Conservation (phyloP, 2,888 invertebrate species). For the Heliconius sara region DNA sequence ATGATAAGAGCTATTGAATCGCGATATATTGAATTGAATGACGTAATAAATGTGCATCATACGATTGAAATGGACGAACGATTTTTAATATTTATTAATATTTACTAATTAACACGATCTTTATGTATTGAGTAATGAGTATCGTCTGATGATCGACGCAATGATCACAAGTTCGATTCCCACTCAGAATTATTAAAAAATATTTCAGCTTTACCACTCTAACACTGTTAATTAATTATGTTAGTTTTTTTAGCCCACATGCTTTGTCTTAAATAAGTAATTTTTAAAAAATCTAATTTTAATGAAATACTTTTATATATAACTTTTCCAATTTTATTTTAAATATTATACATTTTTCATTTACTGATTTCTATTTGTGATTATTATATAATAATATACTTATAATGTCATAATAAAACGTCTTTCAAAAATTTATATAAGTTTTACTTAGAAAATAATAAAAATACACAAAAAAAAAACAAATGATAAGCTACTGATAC, state of each 20-base stretch:
- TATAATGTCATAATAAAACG: too few species aligned
- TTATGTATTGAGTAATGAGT: background rate
- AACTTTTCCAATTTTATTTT: too few species aligned
- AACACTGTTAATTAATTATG: too few species aligned
- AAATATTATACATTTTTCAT: too few species aligned
- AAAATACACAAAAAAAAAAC: background rate
- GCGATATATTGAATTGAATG: slow-evolving; percentile 38
- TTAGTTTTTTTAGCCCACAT: too few species aligned
- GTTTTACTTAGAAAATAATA: background rate
- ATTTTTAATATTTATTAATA: slow-evolving; percentile 13
- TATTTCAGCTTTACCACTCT: too few species aligned
- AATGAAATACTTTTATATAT: too few species aligned
- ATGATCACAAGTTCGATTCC: background rate
- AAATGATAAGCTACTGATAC: slow-evolving; percentile 16
- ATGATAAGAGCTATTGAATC: slow-evolving; percentile 39
- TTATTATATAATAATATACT: too few species aligned
- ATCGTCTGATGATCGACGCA: background rate
- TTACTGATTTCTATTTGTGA: too few species aligned
- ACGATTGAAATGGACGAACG: slow-evolving; percentile 19
- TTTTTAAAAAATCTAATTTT: too few species aligned
- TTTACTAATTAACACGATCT: background rate
- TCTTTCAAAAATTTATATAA: too few species aligned
- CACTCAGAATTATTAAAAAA: background rate
- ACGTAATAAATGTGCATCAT: slow-evolving; percentile 36
- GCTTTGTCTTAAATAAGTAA: too few species aligned